These are phyloP conservation scores for Sminthurides bifidus DNA, from an alignment of 1,140 invertebrate species.

Conservation along the genomic window DNA sequence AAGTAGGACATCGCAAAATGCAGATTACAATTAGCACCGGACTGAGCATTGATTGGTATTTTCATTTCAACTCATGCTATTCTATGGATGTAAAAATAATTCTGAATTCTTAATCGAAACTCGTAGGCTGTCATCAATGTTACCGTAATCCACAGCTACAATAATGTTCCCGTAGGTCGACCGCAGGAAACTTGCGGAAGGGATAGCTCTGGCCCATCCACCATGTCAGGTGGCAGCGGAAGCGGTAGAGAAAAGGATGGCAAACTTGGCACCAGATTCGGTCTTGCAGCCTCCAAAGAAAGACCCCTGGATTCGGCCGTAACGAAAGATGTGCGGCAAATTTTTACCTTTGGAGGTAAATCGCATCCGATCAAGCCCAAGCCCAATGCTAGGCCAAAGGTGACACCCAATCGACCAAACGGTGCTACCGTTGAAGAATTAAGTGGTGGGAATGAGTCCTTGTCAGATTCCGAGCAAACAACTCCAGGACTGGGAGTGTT, in stretches of 20 bases:
- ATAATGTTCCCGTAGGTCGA: too few relatives aligned
- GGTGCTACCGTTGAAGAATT: slow-evolving; percentile 6
- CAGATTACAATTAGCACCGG: too few relatives aligned
- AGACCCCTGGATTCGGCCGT: not conserved
- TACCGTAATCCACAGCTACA: too few relatives aligned
- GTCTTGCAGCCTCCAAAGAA: not conserved
- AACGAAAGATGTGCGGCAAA: not conserved
- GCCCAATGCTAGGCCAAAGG: not conserved
- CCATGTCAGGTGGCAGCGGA: slow-evolving; percentile 4
- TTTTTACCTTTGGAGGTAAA: not conserved
- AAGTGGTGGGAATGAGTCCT: not conserved
- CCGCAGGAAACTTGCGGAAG: too few relatives aligned
- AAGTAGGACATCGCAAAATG: too few relatives aligned
- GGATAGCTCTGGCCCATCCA: too few relatives aligned
- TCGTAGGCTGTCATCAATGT: too few relatives aligned
- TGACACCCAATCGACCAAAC: not conserved
- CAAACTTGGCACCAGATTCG: not conserved
- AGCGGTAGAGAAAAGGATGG: slow-evolving; percentile 5
- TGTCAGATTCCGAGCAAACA: slow-evolving; percentile 1
- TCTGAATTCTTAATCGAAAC: too few relatives aligned
- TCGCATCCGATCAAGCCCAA: not conserved
- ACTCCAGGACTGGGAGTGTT: slow-evolving; percentile 5
- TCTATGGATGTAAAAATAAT: too few relatives aligned
- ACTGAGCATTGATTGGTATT: too few relatives aligned
- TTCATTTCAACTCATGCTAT: too few relatives aligned